These are phyloP conservation scores for Miichthys miiuy DNA, from an alignment of 2,797 vertebrate genomes.

Conservation along the genomic window DNA sequence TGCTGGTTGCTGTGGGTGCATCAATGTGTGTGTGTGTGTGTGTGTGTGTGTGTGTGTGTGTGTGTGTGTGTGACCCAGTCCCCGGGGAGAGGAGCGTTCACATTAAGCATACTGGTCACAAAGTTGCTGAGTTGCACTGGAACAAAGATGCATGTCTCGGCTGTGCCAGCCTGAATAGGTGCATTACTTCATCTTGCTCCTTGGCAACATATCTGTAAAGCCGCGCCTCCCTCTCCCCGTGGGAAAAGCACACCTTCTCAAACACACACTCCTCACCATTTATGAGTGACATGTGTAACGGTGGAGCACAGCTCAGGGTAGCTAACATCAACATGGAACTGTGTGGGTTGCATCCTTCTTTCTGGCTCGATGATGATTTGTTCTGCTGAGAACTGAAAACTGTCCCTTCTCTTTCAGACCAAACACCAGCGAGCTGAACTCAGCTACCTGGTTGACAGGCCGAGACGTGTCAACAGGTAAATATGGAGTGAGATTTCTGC, in stretches of 20 bases:
- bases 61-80: conserved; percentile 15
- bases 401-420: conserved; percentile 84
- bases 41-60: conserved; percentile 15
- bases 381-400: conserved; percentile 13
- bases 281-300: conserved; percentile 7
- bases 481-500: conserved; percentile 4
- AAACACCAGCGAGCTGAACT: conserved; percentile 97
- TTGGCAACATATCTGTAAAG: conserved; percentile 47
- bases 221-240: background rate
- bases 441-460: conserved; percentile 98
- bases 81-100: conserved; percentile 34
- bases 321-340: conserved; percentile 14
- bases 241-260: conserved; percentile 10
- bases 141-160: conserved; percentile 77
- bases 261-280: background rate
- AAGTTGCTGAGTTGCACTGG: conserved; percentile 77
- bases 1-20: conserved; percentile 37
- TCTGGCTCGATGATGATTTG: background rate
- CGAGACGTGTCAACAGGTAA: conserved; percentile 98
- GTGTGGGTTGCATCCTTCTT: conserved; percentile 29
- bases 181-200: conserved; percentile 55
- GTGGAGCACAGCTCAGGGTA: background rate
- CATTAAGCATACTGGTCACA: conserved; percentile 84
- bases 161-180: conserved; percentile 62
- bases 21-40: conserved; percentile 8